These are phyloP conservation scores for Aleadryas rufinucha DNA, from an alignment of 2,113 vertebrate genomes.

Conservation along the genomic window DNA sequence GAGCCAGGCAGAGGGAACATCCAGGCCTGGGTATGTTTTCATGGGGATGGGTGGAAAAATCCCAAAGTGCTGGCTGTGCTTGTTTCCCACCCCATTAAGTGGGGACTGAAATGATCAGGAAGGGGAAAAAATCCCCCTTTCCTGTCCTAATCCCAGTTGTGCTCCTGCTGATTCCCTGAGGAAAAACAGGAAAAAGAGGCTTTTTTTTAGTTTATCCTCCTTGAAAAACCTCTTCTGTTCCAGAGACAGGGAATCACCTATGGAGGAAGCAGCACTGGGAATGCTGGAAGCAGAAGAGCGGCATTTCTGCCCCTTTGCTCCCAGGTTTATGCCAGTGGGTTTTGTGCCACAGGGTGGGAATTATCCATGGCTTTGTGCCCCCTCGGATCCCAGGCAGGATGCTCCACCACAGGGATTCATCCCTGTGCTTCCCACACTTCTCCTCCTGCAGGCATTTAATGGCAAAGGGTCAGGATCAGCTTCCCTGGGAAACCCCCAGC, in stretches of 20 bases:
- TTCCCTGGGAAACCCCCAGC: neutral
- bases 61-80: neutral
- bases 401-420: neutral
- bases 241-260: neutral
- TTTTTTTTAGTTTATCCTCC: neutral
- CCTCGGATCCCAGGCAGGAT: neutral
- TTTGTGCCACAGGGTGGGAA: neutral
- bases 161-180: constrained; percentile 65
- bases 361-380: fast-evolving
- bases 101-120: constrained; percentile 52
- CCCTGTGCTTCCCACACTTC: neutral
- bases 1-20: neutral
- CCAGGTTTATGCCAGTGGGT: fast-evolving
- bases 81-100: constrained; percentile 46
- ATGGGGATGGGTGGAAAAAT: neutral
- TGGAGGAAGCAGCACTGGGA: neutral
- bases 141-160: constrained; percentile 41
- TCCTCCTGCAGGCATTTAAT: neutral
- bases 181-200: neutral
- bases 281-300: neutral
- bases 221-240: neutral
- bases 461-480: neutral
- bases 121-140: neutral
- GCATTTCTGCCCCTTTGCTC: neutral
- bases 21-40: neutral